Evolutionary conservation across 2,113 vertebrate genomes (phyloP).

Genomic region (Pardalotus punctatus): DNA sequence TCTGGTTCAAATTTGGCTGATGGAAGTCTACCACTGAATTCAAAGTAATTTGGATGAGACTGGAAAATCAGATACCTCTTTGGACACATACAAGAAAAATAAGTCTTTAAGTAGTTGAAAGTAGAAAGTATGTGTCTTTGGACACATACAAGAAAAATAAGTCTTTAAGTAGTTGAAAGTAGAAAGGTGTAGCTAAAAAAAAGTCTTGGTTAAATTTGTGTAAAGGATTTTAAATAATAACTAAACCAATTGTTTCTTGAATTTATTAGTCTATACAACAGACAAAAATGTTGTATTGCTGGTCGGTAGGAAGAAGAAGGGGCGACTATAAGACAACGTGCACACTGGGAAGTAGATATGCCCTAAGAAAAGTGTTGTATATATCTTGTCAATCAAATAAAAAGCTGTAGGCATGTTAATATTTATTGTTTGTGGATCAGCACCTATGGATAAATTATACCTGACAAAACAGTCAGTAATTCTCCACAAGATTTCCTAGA

Average conservation of each 20-base stretch:
- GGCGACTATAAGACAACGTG: neutral
- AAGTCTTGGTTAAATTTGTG: neutral
- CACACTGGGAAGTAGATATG: neutral
- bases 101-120: neutral
- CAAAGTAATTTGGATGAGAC: neutral
- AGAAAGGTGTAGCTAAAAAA: neutral
- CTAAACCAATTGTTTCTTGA: neutral
- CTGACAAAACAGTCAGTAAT: neutral
- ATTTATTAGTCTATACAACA: neutral
- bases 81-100: neutral
- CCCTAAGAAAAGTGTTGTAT: neutral
- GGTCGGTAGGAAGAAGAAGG: neutral
- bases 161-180: neutral
- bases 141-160: neutral
- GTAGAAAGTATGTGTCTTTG: neutral
- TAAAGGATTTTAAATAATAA: neutral
- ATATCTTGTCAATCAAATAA: neutral
- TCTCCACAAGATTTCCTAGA: neutral
- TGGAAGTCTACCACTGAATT: neutral
- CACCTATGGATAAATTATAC: neutral
- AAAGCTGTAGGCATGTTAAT: neutral
- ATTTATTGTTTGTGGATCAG: neutral
- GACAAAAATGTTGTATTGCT: neutral
- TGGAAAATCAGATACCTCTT: neutral
- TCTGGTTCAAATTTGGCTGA: neutral